These are phyloP conservation scores for Lasioglossum calceatum DNA, from an alignment of 2,888 invertebrate species.

Conservation along the genomic window DNA sequence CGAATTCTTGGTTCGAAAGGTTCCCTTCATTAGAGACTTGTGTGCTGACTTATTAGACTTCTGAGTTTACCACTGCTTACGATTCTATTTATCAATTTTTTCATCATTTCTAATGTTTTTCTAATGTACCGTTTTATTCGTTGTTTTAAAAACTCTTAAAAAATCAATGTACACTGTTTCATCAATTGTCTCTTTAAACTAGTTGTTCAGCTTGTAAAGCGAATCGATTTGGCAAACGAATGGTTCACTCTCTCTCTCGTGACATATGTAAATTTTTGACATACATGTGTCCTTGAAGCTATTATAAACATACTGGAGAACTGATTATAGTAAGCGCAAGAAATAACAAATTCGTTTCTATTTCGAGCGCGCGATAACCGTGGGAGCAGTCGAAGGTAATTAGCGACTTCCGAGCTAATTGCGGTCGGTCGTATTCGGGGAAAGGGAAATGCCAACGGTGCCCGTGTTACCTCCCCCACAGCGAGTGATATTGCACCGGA, in stretches of 20 bases:
- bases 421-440: constrained; percentile 21
- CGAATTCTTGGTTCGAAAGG: neutral
- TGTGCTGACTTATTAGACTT: neutral
- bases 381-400: constrained; percentile 31
- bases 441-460: constrained; percentile 17
- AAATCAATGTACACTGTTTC: too few relatives aligned
- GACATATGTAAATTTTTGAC: too few relatives aligned
- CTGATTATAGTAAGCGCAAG: neutral
- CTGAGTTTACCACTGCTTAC: neutral
- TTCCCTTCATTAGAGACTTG: neutral
- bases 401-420: constrained; percentile 58
- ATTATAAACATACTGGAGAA: neutral
- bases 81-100: too few relatives aligned
- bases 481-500: constrained; percentile 95
- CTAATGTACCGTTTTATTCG: too few relatives aligned
- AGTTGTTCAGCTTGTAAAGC: too few relatives aligned
- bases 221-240: too few relatives aligned
- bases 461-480: constrained; percentile 89
- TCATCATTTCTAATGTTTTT: too few relatives aligned
- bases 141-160: too few relatives aligned
- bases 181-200: too few relatives aligned
- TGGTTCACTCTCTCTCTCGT: too few relatives aligned
- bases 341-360: neutral
- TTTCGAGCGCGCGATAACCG: neutral
- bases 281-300: neutral